Percentiles rank a stretch among this genome's conserved stretches.
Conservation (phyloP, 2,113 vertebrate genomes). For the Larimichthys crocea region DNA sequence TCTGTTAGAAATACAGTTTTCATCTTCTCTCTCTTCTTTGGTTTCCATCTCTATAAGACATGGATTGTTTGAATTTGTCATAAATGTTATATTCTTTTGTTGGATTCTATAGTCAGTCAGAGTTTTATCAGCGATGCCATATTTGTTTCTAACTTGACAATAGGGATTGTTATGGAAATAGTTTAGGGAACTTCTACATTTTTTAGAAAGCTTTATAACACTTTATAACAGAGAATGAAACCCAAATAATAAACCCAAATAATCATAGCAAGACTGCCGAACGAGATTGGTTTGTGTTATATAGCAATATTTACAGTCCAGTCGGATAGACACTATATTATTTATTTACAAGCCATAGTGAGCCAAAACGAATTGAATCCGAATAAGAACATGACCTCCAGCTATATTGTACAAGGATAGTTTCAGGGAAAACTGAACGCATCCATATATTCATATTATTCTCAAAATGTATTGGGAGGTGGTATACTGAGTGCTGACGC, state of each 20-base stretch:
- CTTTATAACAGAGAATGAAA: not conserved
- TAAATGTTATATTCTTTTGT: not conserved
- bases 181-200: not conserved
- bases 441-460: not conserved
- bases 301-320: not conserved
- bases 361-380: slow-evolving; percentile 5
- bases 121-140: not conserved
- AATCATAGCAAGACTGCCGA: not conserved
- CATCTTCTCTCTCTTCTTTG: too few species aligned
- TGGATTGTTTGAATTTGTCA: not conserved
- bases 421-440: slow-evolving; percentile 4
- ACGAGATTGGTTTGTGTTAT: not conserved
- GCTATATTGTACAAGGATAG: not conserved
- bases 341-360: not conserved
- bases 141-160: not conserved
- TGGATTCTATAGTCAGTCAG: not conserved
- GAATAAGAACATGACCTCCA: slow-evolving; percentile 1
- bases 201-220: not conserved
- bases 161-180: not conserved
- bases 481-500: slow-evolving; percentile 71
- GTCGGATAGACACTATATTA: not conserved
- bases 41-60: not conserved
- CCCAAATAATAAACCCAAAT: too few species aligned
- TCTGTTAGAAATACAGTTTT: not conserved
- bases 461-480: slow-evolving; percentile 43